phyloP scores from a whole-genome alignment of 1,140 invertebrate genomes.

The Hylaeus volcanicus region DNA sequence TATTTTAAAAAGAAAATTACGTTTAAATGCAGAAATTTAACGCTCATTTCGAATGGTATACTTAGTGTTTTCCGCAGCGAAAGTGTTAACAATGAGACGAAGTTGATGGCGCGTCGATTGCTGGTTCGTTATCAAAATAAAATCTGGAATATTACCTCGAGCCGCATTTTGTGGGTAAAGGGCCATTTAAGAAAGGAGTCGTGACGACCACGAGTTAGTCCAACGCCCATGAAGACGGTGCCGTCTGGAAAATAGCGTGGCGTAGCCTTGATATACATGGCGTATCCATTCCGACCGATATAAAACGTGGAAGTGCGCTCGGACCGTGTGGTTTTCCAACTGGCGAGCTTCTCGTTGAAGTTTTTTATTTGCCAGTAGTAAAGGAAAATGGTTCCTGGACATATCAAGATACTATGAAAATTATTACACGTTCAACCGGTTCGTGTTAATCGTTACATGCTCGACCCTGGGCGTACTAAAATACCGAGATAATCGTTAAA shows the following conservation, averaged over 20 bases:
- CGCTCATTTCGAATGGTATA: too few relatives aligned
- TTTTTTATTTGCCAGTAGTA: slow-evolving; percentile 78
- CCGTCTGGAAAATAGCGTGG: slow-evolving; percentile 77
- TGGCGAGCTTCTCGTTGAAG: slow-evolving; percentile 74
- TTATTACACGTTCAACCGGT: too few relatives aligned
- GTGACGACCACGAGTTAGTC: slow-evolving; percentile 75
- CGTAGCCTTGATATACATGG: slow-evolving; percentile 66
- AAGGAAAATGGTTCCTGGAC: slow-evolving; percentile 68
- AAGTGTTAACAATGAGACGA: too few relatives aligned
- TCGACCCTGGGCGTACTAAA: too few relatives aligned
- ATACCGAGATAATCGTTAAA: too few relatives aligned
- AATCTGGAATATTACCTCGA: slow-evolving; percentile 57
- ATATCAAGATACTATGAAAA: not conserved
- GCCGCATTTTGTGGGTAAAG: slow-evolving; percentile 75
- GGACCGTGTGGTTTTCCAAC: slow-evolving; percentile 74
- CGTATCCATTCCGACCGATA: slow-evolving; percentile 66
- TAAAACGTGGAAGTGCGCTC: slow-evolving; percentile 78
- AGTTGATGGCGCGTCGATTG: too few relatives aligned
- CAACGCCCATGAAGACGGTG: slow-evolving; percentile 77
- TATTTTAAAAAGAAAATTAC: too few relatives aligned
- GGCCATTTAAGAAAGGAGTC: slow-evolving; percentile 78
- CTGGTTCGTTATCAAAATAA: too few relatives aligned
- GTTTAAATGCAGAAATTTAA: too few relatives aligned
- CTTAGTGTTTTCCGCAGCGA: too few relatives aligned
- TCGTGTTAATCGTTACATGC: too few relatives aligned